Base-by-base conservation (phyloP, 2,797 vertebrate genomes). In the Glyptemys insculpta region DNA sequence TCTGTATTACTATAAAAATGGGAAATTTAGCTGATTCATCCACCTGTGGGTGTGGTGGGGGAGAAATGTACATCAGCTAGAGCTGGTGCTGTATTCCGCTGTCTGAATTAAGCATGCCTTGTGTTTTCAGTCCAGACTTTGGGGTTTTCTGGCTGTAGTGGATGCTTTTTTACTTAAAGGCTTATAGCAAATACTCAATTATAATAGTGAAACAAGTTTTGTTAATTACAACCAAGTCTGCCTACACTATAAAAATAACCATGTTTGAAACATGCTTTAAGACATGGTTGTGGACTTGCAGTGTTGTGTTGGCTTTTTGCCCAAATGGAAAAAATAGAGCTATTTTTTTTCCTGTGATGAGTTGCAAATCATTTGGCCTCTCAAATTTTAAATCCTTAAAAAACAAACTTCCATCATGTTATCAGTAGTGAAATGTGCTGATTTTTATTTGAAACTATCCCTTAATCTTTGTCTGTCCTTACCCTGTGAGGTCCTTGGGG, bases 111-210 rank as follows among this genome's bases (percentile, higher is more conserved):
- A 37, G 5, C 7, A 23, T 84, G 41, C 78, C 76, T 0, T 62
- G 93, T 95, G n/a, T 92, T 96, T 92, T 47, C 31, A 88, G 52
- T 21, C 11, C 15, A 81, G 49, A 10, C 37, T 86, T 49, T 91
- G 34, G 25, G 37, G 79, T 94, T 89, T 94, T 49, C 37, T 85
- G 83, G 81, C 41, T 44, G 29, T 44, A 6, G 41, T 12, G 27
- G 23, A 47, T 79, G 18, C 6, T 81, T 10, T 94, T 94, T 91
- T 53, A 83, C 3, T 83, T n/a, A 50, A 76, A 83, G 83, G 82
- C 31, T 91, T 19, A 5, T 37, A 81, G 81, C 68, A 94, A 92
- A 83, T 47, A 47, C 0, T 19, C 18, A 34, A 8, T 82, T 93
- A 15, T 65, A 21, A 4, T 31, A 8, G 54, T 9, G 88, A 68